phyloP scores from a whole-genome alignment of 2,888 invertebrate genomes.

The Yponomeuta plumbellus region DNA sequence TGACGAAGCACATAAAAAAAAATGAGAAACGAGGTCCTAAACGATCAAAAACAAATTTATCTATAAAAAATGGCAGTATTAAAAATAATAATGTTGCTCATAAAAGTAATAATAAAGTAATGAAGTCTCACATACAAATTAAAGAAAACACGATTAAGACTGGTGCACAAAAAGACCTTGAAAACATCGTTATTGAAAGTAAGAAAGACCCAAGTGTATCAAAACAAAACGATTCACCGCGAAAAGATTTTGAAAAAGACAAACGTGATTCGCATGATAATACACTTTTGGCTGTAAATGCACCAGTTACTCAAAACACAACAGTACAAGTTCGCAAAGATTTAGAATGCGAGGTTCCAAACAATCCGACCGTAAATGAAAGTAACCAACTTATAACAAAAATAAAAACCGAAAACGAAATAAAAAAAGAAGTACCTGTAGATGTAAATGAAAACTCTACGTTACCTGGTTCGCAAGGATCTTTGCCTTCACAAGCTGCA shows the following conservation, averaged over 20 bases:
- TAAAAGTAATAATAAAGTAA: background rate
- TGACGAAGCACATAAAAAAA: too few species aligned
- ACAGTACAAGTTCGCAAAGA: background rate
- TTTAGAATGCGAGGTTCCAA: background rate
- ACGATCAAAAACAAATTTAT: background rate
- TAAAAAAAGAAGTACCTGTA: background rate
- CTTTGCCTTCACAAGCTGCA: background rate
- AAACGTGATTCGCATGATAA: too few species aligned
- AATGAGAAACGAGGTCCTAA: background rate
- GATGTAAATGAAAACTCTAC: background rate
- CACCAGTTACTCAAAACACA: too few species aligned
- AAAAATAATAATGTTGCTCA: background rate
- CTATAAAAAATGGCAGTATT: background rate
- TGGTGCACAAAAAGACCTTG: background rate
- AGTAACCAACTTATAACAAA: background rate
- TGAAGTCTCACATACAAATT: background rate
- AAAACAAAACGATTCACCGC: too few species aligned
- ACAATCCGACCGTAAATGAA: background rate
- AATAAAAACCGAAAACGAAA: constrained; percentile 9
- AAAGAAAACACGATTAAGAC: background rate
- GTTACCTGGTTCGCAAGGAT: background rate
- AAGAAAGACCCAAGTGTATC: too few species aligned
- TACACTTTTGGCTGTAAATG: too few species aligned
- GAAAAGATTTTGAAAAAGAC: too few species aligned
- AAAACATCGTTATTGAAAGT: background rate